A percentile compares a stretch with the other conserved stretches of the same genome.
phyloP scores from a whole-genome alignment of 2,797 vertebrate genomes.

The Pitangus sulphuratus region DNA sequence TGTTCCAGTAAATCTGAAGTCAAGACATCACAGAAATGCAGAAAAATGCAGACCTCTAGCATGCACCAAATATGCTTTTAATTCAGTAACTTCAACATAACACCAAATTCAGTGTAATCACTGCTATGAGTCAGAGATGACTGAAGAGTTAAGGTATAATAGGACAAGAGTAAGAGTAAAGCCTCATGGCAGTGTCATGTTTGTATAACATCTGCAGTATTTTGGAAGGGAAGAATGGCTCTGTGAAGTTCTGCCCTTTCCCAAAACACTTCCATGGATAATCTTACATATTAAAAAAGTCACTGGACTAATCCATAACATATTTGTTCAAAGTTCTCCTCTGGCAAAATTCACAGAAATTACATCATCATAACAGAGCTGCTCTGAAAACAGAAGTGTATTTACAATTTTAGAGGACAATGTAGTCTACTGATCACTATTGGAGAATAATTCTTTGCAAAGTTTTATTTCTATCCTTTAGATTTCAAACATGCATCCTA shows the following conservation, averaged over 20 bases:
- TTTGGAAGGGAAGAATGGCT: slow-evolving; percentile 9
- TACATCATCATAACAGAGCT: background rate
- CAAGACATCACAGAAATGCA: background rate
- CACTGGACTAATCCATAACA: slow-evolving; percentile 6
- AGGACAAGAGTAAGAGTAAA: background rate
- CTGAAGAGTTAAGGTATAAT: background rate
- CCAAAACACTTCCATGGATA: background rate
- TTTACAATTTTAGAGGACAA: background rate
- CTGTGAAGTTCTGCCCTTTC: slow-evolving; percentile 8
- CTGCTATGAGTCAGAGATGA: background rate
- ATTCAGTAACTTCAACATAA: background rate
- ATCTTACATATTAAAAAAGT: slow-evolving; percentile 30
- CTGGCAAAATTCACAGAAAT: slow-evolving; percentile 8
- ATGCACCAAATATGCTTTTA: background rate
- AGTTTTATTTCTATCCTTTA: background rate
- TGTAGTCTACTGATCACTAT: background rate
- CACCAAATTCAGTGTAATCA: background rate
- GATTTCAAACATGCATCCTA: background rate
- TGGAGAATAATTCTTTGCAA: background rate
- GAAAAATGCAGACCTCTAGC: background rate
- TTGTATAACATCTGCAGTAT: background rate
- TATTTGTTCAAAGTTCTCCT: slow-evolving; percentile 23
- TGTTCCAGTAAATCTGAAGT: background rate
- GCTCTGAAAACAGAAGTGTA: background rate
- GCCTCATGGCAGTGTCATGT: background rate